phyloP scores from a whole-genome alignment of 2,888 invertebrate species.

The Tipula lateralis region DNA sequence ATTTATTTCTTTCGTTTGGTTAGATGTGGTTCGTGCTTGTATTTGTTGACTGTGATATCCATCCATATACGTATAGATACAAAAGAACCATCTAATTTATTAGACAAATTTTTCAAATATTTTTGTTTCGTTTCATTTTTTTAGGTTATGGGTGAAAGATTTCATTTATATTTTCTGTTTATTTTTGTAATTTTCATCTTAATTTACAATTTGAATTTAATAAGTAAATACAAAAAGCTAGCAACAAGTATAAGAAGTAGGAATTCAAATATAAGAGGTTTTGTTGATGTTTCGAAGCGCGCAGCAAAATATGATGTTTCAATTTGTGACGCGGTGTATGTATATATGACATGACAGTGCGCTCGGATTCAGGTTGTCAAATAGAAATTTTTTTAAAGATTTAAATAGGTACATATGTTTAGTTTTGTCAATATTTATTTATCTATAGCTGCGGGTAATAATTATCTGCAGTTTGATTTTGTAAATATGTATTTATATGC shows the following conservation, averaged over 20 bases:
- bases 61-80: neutral
- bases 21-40: neutral
- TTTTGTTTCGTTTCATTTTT: neutral
- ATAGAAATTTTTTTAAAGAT: neutral
- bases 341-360: neutral
- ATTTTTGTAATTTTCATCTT: constrained; percentile 19
- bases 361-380: neutral
- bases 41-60: neutral
- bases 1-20: neutral
- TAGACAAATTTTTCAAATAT: neutral
- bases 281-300: neutral
- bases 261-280: neutral
- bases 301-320: neutral
- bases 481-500: neutral
- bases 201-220: constrained; percentile 19
- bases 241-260: neutral
- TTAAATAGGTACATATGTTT: constrained; percentile 11
- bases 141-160: constrained; percentile 24
- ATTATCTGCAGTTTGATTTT: neutral
- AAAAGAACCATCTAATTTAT: neutral
- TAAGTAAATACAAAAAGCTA: neutral
- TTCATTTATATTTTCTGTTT: constrained; percentile 19
- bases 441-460: neutral
- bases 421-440: neutral
- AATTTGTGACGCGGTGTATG: neutral